A percentile compares a stretch with the other conserved stretches of the same genome.
Evolutionary conservation across 2,113 vertebrate genomes (phyloP).

Genomic region (Chloropsis hardwickii): DNA sequence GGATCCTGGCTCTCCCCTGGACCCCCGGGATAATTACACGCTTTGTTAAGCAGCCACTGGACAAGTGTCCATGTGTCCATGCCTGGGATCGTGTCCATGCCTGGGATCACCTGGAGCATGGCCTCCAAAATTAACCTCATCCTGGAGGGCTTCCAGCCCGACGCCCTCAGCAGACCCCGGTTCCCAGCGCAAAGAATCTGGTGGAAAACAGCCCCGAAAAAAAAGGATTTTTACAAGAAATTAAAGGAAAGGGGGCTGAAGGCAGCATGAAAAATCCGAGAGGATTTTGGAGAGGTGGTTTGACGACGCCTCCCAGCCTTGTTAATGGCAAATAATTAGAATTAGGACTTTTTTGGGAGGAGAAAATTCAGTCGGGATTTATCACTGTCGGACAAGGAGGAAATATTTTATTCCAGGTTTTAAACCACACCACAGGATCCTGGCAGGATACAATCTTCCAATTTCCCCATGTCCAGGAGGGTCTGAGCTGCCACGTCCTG

Average conservation of each 20-base stretch:
- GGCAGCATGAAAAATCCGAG: background rate
- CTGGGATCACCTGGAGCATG: background rate
- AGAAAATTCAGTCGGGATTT: background rate
- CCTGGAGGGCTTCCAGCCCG: background rate
- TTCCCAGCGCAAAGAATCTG: background rate
- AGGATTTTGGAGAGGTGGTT: background rate
- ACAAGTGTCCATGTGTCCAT: background rate
- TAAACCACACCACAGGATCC: background rate
- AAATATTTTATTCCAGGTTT: background rate
- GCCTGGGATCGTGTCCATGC: background rate
- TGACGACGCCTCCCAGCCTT: background rate
- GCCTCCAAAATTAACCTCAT: background rate
- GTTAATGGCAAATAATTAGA: background rate
- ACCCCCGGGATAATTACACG: background rate
- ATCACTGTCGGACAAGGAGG: fast-evolving
- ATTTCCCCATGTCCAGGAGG: fast-evolving
- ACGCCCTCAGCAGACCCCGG: fast-evolving
- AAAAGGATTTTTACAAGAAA: background rate
- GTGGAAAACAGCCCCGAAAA: background rate
- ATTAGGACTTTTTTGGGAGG: background rate
- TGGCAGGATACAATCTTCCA: fast-evolving
- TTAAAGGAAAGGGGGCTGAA: background rate
- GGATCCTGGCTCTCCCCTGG: background rate
- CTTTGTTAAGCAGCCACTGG: background rate
- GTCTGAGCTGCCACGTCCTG: background rate